These are phyloP conservation scores for Synergus japonicus DNA, from an alignment of 2,888 invertebrate genomes.

Conservation along the genomic window DNA sequence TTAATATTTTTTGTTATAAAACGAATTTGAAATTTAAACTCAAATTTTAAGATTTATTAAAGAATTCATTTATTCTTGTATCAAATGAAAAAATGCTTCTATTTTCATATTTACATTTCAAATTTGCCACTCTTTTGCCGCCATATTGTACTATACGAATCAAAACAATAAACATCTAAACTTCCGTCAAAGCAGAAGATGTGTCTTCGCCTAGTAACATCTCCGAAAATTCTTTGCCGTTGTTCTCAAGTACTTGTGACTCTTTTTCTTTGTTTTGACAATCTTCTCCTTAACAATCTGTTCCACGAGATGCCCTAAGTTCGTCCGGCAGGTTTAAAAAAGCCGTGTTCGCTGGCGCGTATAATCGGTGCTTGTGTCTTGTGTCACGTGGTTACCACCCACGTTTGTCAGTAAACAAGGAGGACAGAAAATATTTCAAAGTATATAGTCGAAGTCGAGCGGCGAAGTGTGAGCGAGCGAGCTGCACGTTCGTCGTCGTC, in stretches of 20 bases:
- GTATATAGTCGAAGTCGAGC: constrained; percentile 69
- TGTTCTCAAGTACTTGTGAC: constrained; percentile 17
- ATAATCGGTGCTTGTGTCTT: constrained; percentile 17
- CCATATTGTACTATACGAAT: background rate
- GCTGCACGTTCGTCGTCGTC: constrained; percentile 22
- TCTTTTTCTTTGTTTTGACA: constrained; percentile 36
- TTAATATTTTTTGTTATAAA: too few relatives aligned
- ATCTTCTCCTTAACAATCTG: background rate
- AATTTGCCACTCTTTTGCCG: too few relatives aligned
- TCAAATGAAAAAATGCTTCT: too few relatives aligned
- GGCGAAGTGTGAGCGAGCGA: constrained; percentile 43
- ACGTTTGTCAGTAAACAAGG: constrained; percentile 77
- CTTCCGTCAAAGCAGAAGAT: constrained; percentile 28
- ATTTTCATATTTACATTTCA: too few relatives aligned
- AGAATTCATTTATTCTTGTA: too few relatives aligned
- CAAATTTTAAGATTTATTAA: too few relatives aligned
- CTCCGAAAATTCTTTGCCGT: constrained; percentile 4
- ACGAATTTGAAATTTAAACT: too few relatives aligned
- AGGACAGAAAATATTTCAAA: constrained; percentile 66
- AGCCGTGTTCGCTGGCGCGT: constrained; percentile 38
- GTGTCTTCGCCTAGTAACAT: constrained; percentile 21
- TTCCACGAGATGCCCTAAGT: background rate
- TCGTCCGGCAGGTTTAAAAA: constrained; percentile 10
- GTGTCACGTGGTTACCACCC: constrained; percentile 75
- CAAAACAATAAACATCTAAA: background rate